Conservation (phyloP, 2,888 invertebrate genomes). For the Drosophila picticornis region DNA sequence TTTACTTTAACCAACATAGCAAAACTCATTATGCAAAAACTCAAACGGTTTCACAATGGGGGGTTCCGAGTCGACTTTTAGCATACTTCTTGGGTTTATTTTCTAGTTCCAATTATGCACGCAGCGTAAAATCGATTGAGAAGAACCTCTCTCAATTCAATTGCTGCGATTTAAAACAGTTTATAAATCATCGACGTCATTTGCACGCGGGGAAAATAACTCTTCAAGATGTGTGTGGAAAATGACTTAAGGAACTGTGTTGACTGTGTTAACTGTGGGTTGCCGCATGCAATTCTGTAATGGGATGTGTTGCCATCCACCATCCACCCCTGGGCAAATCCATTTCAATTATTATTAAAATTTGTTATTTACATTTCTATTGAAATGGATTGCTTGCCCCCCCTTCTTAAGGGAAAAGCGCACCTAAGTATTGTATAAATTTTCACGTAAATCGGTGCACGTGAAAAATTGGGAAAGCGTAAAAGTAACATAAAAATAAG, state of each 20-base stretch:
- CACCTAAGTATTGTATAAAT: conserved; percentile 32
- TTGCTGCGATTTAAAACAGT: conserved; percentile 65
- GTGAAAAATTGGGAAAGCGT: conserved; percentile 73
- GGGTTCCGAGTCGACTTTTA: conserved; percentile 4
- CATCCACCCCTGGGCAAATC: conserved; percentile 47
- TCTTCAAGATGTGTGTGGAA: conserved; percentile 31
- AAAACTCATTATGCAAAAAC: conserved; percentile 5
- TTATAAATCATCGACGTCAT: conserved; percentile 69
- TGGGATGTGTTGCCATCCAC: conserved; percentile 24
- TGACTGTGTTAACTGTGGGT: conserved; percentile 53
- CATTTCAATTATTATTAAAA: conserved; percentile 82
- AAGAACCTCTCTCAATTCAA: conserved; percentile 31
- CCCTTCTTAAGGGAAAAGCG: conserved; percentile 35
- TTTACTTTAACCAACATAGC: background rate
- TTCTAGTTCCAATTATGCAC: conserved; percentile 57
- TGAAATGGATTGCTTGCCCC: conserved; percentile 73
- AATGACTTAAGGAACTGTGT: conserved; percentile 44
- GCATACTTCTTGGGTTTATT: conserved; percentile 7
- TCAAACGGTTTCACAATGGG: conserved; percentile 12
- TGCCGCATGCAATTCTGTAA: conserved; percentile 65
- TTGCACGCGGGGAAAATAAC: conserved; percentile 14
- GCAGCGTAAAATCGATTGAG: conserved; percentile 66
- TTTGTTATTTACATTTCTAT: conserved; percentile 83
- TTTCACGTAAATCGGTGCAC: conserved; percentile 34
- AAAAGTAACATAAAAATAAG: conserved; percentile 63